A percentile compares a stretch with the other conserved stretches of the same genome.
phyloP scores from a whole-genome alignment of 2,888 invertebrate species.

The Protonemura montana region DNA sequence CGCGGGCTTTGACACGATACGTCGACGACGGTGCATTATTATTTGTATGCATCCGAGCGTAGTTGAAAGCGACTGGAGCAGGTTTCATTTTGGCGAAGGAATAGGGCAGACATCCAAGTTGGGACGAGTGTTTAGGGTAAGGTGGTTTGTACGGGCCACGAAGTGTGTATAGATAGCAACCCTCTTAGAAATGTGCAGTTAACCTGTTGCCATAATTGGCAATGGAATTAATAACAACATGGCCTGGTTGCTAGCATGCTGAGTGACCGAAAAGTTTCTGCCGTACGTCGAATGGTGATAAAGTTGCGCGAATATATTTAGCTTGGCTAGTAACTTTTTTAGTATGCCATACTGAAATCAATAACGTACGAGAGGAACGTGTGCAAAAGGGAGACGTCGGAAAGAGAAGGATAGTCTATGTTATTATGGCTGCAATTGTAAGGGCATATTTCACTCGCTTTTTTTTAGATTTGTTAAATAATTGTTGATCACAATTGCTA shows the following conservation, averaged over 20 bases:
- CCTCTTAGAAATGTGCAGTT: neutral
- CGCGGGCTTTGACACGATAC: neutral
- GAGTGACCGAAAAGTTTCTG: neutral
- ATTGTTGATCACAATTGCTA: neutral
- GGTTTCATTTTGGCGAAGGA: neutral
- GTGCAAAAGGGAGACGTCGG: neutral
- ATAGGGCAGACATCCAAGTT: neutral
- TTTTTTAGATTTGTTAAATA: neutral
- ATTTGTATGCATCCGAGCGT: neutral
- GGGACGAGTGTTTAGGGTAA: neutral
- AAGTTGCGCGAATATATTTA: neutral
- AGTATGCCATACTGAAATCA: slow-evolving; percentile 13
- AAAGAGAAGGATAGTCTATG: neutral
- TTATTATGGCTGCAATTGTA: neutral
- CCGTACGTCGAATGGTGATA: neutral
- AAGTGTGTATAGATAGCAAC: too few species aligned
- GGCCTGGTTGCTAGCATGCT: neutral
- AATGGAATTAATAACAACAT: neutral
- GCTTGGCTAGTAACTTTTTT: slow-evolving; percentile 20
- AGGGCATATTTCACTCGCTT: neutral
- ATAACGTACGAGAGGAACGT: slow-evolving; percentile 13
- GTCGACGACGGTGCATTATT: neutral
- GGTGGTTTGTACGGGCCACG: neutral
- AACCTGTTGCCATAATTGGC: neutral
- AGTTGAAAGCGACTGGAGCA: neutral